Percentiles rank a stretch among this genome's conserved stretches.
Evolutionary conservation across 2,113 vertebrate species (phyloP).

Genomic region (Scomber japonicus): DNA sequence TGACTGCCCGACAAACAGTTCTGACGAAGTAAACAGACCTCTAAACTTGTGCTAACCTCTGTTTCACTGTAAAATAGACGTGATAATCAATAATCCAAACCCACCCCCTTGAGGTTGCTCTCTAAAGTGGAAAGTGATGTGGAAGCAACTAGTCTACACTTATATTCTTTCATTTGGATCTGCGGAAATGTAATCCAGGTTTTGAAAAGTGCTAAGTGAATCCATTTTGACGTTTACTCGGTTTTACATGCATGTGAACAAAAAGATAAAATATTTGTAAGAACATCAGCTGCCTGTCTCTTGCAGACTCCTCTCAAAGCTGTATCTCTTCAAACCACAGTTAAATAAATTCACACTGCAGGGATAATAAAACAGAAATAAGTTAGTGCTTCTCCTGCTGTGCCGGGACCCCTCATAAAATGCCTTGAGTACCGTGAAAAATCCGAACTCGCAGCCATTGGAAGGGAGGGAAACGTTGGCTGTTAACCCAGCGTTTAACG

Average conservation of each 20-base stretch:
- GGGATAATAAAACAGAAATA: conserved; percentile 62
- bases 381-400: conserved; percentile 68
- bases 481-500: conserved; percentile 59
- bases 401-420: conserved; percentile 69
- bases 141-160: no score
- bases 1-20: no score
- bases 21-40: no score
- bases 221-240: background rate
- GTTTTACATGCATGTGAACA: background rate
- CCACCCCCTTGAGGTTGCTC: no score
- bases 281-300: background rate
- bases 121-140: no score
- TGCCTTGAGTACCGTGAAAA: conserved; percentile 61
- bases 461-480: conserved; percentile 47
- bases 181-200: no score
- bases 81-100: no score
- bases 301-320: conserved; percentile 16
- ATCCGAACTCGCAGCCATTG: conserved; percentile 29
- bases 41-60: no score
- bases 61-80: no score
- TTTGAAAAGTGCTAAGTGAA: background rate
- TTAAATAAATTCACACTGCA: conserved; percentile 45
- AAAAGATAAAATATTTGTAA: background rate
- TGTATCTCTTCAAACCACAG: conserved; percentile 16
- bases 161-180: background rate